Evolutionary conservation across 2,113 vertebrate genomes (phyloP).

Genomic region (Siphamia tubifer): DNA sequence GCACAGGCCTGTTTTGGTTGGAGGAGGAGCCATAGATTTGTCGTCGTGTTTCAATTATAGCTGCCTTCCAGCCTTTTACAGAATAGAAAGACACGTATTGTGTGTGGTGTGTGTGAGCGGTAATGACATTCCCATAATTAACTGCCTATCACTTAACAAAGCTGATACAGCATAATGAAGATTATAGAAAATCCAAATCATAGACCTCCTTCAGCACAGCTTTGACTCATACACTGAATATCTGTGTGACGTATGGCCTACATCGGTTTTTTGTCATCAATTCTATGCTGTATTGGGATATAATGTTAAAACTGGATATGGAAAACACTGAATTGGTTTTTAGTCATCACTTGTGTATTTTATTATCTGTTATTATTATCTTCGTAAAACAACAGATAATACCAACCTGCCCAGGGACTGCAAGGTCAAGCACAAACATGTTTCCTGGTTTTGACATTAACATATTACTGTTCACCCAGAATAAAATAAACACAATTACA

Average conservation of each 20-base stretch:
- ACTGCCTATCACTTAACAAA: conserved; percentile 54
- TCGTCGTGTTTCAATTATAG: conserved; percentile 28
- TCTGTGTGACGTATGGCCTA: too few relatives aligned
- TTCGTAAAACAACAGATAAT: too few relatives aligned
- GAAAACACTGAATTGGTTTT: too few relatives aligned
- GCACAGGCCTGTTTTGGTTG: conserved; percentile 4
- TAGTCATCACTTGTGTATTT: too few relatives aligned
- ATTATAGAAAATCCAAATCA: conserved; percentile 28
- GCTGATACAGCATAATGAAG: conserved; percentile 40
- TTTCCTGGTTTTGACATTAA: too few relatives aligned
- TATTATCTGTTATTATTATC: too few relatives aligned
- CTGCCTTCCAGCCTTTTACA: conserved; percentile 8
- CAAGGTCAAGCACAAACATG: too few relatives aligned
- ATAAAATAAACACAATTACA: conserved; percentile 4
- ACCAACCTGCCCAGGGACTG: too few relatives aligned
- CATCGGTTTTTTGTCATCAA: too few relatives aligned
- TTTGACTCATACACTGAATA: conserved; percentile 28
- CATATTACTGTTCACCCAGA: too few relatives aligned
- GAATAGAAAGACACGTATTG: conserved; percentile 23
- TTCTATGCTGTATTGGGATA: too few relatives aligned
- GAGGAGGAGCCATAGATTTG: not conserved
- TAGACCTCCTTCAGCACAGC: conserved; percentile 5
- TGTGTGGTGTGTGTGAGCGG: conserved; percentile 27
- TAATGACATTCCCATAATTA: conserved; percentile 53
- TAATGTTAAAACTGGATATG: too few relatives aligned